Base-by-base conservation (phyloP, 2,797 vertebrate species). In the Betta splendens region DNA sequence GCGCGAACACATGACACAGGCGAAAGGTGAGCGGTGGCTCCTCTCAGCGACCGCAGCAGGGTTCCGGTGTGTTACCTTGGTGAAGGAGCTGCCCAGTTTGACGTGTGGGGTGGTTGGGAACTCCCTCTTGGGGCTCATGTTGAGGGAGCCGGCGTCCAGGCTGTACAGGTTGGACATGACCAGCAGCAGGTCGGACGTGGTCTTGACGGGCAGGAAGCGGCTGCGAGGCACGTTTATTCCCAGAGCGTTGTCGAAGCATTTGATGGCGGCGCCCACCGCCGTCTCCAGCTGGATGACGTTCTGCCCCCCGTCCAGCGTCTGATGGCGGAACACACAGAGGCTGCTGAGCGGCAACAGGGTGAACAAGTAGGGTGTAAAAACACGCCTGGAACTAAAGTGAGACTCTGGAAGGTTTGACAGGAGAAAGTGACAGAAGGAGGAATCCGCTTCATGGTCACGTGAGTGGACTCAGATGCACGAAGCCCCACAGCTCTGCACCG, bases 131-230 rank as follows among this genome's bases (percentile, higher is more conserved):
- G 96, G 93, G 32, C 96, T 99, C 97, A 99, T 98, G 9, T 94
- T 98, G 68, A 99, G 77, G 9, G 95, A 98, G 0, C 98, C 98
- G 3, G 96, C 97, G 0, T 97, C 93, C 89, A 98, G 94, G 87
- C 96, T 98, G 72, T 99, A 99, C 81, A 99, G 84, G 85, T 99
- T 99, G 15, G 96, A 98, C 98, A 98, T 98, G 85, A 99, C 98
- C 47, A 99, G 92, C 72, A 99, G 81, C 67, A 99, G 95, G 88
- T 99, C 98, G 0, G 97, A 99, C 1, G 96, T 97, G 74, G 97
- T 99, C 86, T 99, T 99, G 20, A 99, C 98, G 0, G 98, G 98
- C 85, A 99, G 90, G 87, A 99, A 99, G 75, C 97, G 95, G 84
- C 96, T 98, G 17, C 98, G 95, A 3, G 98, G 98, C 2, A 99